A percentile compares a stretch with the other conserved stretches of the same genome.
Conservation (phyloP, 2,113 vertebrate genomes). For the Spilogale gracilis region DNA sequence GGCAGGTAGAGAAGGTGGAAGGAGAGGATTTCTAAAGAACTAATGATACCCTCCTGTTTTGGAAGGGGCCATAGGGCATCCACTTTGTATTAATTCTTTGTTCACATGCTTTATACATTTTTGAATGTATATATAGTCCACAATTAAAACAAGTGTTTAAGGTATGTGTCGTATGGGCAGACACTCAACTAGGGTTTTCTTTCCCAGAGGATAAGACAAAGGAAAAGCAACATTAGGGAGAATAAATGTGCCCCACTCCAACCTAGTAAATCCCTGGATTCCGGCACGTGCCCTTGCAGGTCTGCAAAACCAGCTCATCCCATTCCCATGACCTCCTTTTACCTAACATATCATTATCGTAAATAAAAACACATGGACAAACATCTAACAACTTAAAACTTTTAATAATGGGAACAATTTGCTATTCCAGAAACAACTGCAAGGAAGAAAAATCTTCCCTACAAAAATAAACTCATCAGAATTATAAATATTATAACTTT, state of each 20-base stretch:
- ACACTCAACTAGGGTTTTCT: neutral
- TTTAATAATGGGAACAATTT: conserved; percentile 91
- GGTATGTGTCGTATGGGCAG: neutral
- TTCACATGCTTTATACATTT: neutral
- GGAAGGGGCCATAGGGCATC: neutral
- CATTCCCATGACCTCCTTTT: neutral
- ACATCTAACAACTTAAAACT: conserved; percentile 87
- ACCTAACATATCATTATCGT: neutral
- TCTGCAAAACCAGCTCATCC: neutral
- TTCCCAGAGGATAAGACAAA: neutral
- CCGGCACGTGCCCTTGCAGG: accelerated
- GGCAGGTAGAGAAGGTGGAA: neutral
- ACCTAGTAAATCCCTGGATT: neutral
- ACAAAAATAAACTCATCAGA: conserved; percentile 90
- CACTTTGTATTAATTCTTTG: neutral
- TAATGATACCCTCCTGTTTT: neutral
- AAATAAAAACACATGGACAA: conserved; percentile 47
- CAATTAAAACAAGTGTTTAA: neutral
- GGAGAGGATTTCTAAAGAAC: neutral
- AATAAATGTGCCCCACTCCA: neutral
- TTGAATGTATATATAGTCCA: neutral
- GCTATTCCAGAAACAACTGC: conserved; percentile 88
- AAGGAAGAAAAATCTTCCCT: conserved; percentile 87
- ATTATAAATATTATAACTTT: conserved; percentile 91
- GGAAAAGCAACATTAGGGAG: neutral